A percentile compares a stretch with the other conserved stretches of the same genome.
Evolutionary conservation across 2,888 invertebrate species (phyloP).

Genomic region (Polydrusus tereticollis): DNA sequence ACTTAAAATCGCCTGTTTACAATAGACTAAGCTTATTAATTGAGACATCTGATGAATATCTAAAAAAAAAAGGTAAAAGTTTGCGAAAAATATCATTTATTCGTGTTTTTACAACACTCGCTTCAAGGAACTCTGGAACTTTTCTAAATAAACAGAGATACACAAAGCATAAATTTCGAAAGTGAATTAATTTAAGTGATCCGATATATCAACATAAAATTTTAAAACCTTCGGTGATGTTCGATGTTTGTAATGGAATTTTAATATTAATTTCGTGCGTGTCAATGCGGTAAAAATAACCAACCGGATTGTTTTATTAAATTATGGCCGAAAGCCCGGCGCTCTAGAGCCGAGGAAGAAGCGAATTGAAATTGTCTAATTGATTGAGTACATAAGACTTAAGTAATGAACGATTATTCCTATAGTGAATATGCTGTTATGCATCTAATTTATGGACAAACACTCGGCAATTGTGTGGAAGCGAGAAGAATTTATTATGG

Average conservation of each 20-base stretch:
- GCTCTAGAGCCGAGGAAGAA: too few species aligned
- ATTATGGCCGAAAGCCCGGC: too few species aligned
- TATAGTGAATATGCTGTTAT: too few species aligned
- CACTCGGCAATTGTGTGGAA: too few species aligned
- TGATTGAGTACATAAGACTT: too few species aligned
- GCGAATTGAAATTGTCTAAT: too few species aligned
- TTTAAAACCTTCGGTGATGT: not conserved
- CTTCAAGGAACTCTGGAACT: not conserved
- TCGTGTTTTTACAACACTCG: not conserved
- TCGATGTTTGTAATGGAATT: conserved; percentile 3
- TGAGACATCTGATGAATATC: not conserved
- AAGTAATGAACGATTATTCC: too few species aligned
- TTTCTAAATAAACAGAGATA: not conserved
- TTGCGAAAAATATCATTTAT: not conserved
- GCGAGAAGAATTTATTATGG: too few species aligned
- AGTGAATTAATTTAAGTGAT: conserved; percentile 10
- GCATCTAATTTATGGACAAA: too few species aligned
- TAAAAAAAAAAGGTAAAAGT: not conserved
- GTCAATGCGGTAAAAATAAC: not conserved
- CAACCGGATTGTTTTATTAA: not conserved
- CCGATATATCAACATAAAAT: not conserved
- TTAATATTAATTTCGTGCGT: conserved; percentile 8
- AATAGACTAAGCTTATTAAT: not conserved
- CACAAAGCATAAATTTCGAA: conserved; percentile 14
- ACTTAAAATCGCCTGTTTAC: too few species aligned